Conservation (phyloP, 2,113 vertebrate species). For the Corapipo altera region DNA sequence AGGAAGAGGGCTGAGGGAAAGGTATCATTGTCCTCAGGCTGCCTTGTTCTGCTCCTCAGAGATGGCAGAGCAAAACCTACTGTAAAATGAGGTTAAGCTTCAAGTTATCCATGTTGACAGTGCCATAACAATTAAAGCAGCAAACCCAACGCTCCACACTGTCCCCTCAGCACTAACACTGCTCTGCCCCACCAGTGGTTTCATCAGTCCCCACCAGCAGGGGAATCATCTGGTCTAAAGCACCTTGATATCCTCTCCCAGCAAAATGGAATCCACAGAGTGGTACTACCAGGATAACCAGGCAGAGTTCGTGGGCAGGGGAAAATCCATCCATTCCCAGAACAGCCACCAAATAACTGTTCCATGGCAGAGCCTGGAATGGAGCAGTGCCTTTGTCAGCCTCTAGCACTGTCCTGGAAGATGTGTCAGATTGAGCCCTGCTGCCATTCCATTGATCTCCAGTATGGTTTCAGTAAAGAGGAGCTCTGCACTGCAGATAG, state of each 20-base stretch:
- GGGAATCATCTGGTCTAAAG: not conserved
- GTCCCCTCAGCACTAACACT: not conserved
- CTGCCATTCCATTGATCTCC: not conserved
- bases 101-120: not conserved
- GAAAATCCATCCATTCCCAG: not conserved
- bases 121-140: not conserved
- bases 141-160: rapidly evolving
- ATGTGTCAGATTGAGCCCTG: not conserved
- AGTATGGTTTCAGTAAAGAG: not conserved
- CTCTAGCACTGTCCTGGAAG: rapidly evolving
- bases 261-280: not conserved
- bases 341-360: not conserved
- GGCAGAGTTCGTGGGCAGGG: not conserved
- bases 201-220: rapidly evolving
- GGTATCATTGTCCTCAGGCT: not conserved
- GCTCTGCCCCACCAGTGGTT: not conserved
- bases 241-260: not conserved
- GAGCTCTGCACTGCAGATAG: not conserved
- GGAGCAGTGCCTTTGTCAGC: not conserved
- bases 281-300: not conserved
- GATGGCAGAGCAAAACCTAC: not conserved
- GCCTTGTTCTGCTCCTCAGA: not conserved
- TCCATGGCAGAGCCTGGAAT: not conserved
- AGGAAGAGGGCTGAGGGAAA: not conserved
- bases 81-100: not conserved